These are phyloP conservation scores for Fistularia commersonii DNA, from an alignment of 2,797 vertebrate genomes.

Conservation along the genomic window DNA sequence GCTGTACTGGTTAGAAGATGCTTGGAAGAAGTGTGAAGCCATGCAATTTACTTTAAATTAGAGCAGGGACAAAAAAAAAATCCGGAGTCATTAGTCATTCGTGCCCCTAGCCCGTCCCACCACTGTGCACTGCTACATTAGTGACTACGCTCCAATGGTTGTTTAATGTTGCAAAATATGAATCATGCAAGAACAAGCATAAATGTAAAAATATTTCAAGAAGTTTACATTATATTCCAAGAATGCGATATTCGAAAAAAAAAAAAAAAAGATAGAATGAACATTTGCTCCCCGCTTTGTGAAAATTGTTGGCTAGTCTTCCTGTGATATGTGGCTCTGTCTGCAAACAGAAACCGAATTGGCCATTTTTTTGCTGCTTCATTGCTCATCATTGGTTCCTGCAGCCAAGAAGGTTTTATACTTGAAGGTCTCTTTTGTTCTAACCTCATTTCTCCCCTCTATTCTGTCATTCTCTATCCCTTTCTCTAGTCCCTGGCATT, in stretches of 20 bases:
- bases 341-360: slow-evolving; percentile 3
- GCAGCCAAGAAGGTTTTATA: slow-evolving; percentile 2
- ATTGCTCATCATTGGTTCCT: slow-evolving; percentile 20
- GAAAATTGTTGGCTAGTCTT: no score
- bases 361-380: slow-evolving; percentile 49
- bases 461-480: slow-evolving; percentile 8
- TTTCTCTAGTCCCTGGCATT: slow-evolving; percentile 8
- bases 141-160: slow-evolving; percentile 1
- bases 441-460: slow-evolving; percentile 2
- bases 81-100: no score
- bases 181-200: slow-evolving; percentile 7
- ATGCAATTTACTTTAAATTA: slow-evolving; percentile 50
- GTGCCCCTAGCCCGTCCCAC: no score
- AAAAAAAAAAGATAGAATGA: no score
- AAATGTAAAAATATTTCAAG: no score
- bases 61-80: slow-evolving; percentile 49
- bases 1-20: slow-evolving; percentile 57
- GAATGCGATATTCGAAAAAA: no score
- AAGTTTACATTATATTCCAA: no score
- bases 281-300: no score
- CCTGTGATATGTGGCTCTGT: no score
- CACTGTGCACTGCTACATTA: slow-evolving; percentile 17
- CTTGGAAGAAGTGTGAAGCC: slow-evolving; percentile 26
- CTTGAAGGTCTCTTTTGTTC: slow-evolving; percentile 7
- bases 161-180: slow-evolving; percentile 12